Conservation (phyloP, 2,113 vertebrate species). For the Fukomys damarensis region DNA sequence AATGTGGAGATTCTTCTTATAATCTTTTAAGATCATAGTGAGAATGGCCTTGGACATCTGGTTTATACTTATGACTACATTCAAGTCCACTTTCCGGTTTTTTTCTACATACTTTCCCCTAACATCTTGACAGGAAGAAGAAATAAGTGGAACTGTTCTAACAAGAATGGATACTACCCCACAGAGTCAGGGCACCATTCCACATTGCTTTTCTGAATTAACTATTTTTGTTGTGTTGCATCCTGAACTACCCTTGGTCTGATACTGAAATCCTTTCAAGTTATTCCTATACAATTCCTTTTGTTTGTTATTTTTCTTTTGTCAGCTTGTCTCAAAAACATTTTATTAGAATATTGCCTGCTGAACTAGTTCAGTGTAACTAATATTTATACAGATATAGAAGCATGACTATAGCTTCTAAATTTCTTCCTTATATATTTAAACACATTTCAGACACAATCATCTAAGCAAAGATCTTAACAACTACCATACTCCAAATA, state of each 20-base stretch:
- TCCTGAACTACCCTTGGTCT: neutral
- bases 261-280: neutral
- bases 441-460: neutral
- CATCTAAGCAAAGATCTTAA: conserved; percentile 33
- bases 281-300: neutral
- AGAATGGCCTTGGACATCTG: neutral
- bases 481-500: conserved; percentile 43
- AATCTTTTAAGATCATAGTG: neutral
- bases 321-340: neutral
- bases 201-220: neutral
- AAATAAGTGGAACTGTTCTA: neutral
- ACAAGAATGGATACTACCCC: neutral
- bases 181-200: neutral
- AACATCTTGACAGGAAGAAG: conserved; percentile 27
- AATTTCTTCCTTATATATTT: conserved; percentile 28
- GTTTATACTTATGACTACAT: neutral
- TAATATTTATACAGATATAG: neutral
- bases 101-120: neutral
- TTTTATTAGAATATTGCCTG: neutral
- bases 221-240: neutral
- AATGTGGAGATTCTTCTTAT: neutral
- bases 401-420: neutral
- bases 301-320: neutral
- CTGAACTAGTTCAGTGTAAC: neutral
- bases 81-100: neutral